phyloP scores from a whole-genome alignment of 2,888 invertebrate species.

The Leptinotarsa peninsularis region DNA sequence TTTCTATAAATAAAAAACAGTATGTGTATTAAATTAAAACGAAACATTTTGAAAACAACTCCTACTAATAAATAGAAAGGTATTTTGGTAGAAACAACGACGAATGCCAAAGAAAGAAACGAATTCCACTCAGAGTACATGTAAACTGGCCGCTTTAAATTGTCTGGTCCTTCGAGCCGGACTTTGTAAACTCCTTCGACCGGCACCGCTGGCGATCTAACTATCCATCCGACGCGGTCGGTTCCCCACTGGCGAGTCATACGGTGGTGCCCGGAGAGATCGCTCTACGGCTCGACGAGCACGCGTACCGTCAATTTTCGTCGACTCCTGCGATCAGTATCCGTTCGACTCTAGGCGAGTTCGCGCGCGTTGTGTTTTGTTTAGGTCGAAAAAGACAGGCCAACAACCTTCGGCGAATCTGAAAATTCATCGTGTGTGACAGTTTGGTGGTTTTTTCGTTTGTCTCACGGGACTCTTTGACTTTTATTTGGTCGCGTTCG shows the following conservation, averaged over 20 bases:
- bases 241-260: conserved; percentile 30
- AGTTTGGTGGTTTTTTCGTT: conserved; percentile 25
- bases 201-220: conserved; percentile 12
- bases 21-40: too few species aligned
- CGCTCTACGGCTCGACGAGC: conserved; percentile 32
- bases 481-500: conserved; percentile 4
- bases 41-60: too few species aligned
- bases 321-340: conserved; percentile 30
- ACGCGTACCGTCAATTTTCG: conserved; percentile 21
- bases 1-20: not conserved
- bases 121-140: too few species aligned
- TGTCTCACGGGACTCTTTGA: conserved; percentile 33
- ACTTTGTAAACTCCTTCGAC: not conserved
- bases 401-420: conserved; percentile 43
- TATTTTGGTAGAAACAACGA: too few species aligned
- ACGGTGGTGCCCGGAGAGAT: conserved; percentile 31
- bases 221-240: not conserved
- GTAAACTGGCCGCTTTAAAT: not conserved
- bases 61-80: too few species aligned
- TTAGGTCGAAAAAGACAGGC: conserved; percentile 36
- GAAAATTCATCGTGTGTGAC: conserved; percentile 31
- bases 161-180: conserved; percentile 17
- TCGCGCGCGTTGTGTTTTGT: conserved; percentile 28
- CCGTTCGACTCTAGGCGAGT: conserved; percentile 25
- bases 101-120: too few species aligned